Evolutionary conservation across 1,140 invertebrate species (phyloP), one percentile per base, ranked within the genome.

Genomic region (Tetramorium parvispinum): DNA sequence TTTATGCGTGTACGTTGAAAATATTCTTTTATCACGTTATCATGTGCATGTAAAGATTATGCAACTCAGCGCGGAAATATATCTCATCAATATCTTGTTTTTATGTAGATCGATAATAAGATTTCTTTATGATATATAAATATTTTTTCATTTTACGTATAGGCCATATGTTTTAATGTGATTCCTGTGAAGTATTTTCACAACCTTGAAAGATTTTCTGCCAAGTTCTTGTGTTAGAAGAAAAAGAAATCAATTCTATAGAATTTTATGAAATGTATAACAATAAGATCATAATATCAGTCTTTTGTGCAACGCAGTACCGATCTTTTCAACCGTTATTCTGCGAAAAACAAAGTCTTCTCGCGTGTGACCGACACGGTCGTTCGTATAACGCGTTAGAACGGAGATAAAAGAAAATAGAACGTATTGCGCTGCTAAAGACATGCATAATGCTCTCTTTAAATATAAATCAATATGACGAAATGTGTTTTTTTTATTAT

Each of bases 201-300:
- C 0, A 77, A 77, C 43, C 16, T 51, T 65, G 32, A 24, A 46
- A 8, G 49, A 51, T 49, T 51, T 49, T n/a, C 51, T 32, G 11
- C 27, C 51, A 75, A 0, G 4, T n/a, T 49, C 5, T 49, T 18
- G 3, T 6, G 6, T 6, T 32, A 57, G 16, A 2, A 46, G 40
- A 43, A 55, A 55, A 57, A 37, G 27, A 57, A 18, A n/a, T 77
- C 10, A 51, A 16, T 78, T 78, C 18, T 37, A 21, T 21, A 65
- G 24, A 78, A 78, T 24, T 65, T 51, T 32, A 51, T 37, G 37
- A 78, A 78, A 51, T 51, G 3, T 78, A 3, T 6, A 63, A 37
- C 7, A 78, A 63, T 78, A 78, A 78, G 18, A 8, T 16, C 11
- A 46, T 16, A n/a, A 27, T 49, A 13, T 8, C 21, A n/a, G 27